phyloP scores from a whole-genome alignment of 2,888 invertebrate species.

The Gasteruption jaculator region DNA sequence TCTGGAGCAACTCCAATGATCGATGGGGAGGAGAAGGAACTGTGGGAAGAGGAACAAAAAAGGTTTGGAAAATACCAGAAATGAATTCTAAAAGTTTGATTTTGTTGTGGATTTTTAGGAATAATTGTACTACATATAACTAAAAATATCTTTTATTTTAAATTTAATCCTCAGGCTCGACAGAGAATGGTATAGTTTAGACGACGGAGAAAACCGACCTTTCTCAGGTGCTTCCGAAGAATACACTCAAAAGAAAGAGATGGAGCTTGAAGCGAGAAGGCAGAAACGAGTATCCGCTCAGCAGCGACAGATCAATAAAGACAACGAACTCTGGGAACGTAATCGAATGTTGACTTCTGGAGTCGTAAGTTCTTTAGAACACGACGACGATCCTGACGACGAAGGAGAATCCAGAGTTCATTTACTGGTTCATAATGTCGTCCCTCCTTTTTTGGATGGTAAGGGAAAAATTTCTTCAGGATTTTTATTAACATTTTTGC shows the following conservation, averaged over 20 bases:
- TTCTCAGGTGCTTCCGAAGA: constrained; percentile 87
- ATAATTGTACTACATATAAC: too few species aligned
- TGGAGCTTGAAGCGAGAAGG: constrained; percentile 83
- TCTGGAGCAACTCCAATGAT: constrained; percentile 64
- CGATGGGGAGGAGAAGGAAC: constrained; percentile 63
- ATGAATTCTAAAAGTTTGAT: too few species aligned
- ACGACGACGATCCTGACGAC: constrained; percentile 92
- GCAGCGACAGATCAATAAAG: constrained; percentile 94
- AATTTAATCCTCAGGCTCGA: constrained; percentile 66
- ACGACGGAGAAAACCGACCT: constrained; percentile 91
- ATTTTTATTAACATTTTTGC: not conserved
- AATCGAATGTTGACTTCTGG: constrained; percentile 96
- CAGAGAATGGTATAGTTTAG: constrained; percentile 95
- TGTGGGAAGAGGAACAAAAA: constrained; percentile 89
- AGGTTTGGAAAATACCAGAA: too few species aligned
- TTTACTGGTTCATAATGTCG: constrained; percentile 93
- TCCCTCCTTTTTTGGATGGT: constrained; percentile 98
- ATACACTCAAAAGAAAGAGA: constrained; percentile 89
- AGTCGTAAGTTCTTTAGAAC: constrained; percentile 83
- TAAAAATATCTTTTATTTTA: too few species aligned
- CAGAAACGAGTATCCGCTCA: constrained; percentile 93
- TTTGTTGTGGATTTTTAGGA: too few species aligned
- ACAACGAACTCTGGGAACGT: constrained; percentile 98
- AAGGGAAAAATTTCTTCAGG: constrained; percentile 10
- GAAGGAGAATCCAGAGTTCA: constrained; percentile 93